phyloP scores from a whole-genome alignment of 2,797 vertebrate species.

The Mus spretus region DNA sequence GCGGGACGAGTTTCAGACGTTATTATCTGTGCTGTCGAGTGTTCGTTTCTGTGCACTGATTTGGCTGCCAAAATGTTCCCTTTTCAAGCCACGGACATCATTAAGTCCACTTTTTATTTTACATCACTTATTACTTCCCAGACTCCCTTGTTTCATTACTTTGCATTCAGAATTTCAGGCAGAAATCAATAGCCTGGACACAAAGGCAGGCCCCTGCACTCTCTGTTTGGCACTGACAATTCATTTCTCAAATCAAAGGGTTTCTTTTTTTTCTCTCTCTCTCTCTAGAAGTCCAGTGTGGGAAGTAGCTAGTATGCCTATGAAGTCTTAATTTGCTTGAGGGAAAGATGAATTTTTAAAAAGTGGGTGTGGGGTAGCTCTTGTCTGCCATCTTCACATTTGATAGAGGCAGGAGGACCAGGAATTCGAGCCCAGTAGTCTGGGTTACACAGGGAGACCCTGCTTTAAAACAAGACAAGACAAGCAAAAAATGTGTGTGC shows the following conservation, averaged over 20 bases:
- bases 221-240: neutral
- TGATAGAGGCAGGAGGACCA: neutral
- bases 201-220: slow-evolving; percentile 34
- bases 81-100: slow-evolving; percentile 66
- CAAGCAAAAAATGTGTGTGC: neutral
- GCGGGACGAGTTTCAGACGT: neutral
- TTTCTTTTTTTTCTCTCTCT: neutral
- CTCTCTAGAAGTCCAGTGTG: neutral
- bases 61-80: slow-evolving; percentile 55
- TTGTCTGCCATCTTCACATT: neutral
- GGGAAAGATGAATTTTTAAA: neutral
- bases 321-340: neutral
- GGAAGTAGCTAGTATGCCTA: neutral
- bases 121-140: slow-evolving; percentile 19
- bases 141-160: slow-evolving; percentile 70
- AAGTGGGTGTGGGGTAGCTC: neutral
- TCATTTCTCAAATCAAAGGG: slow-evolving; percentile 3
- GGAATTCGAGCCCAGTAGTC: neutral
- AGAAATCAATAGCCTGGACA: slow-evolving; percentile 43
- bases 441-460: neutral
- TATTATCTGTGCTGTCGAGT: neutral
- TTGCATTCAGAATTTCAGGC: slow-evolving; percentile 60
- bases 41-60: slow-evolving; percentile 33
- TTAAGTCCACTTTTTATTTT: slow-evolving; percentile 65
- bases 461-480: neutral